phyloP scores from a whole-genome alignment of 2,113 vertebrate species.

The Protobothrops mucrosquamatus region DNA sequence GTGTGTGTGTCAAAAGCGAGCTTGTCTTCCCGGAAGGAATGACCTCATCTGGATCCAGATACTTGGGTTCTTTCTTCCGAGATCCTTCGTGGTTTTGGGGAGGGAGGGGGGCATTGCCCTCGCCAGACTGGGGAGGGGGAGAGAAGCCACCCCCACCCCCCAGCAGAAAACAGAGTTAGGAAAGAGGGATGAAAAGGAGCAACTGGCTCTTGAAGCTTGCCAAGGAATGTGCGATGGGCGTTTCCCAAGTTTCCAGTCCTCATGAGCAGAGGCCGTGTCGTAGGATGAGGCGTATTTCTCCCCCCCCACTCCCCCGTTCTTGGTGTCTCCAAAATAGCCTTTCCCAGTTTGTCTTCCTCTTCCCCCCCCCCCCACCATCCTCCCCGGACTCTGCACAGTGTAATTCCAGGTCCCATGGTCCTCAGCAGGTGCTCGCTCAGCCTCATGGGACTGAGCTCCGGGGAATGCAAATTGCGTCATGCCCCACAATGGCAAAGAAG shows the following conservation, averaged over 20 bases:
- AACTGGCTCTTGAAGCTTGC: no score
- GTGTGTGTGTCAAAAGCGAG: not conserved
- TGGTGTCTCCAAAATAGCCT: not conserved
- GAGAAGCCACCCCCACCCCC: not conserved
- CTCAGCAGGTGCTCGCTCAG: not conserved
- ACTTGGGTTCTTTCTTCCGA: not conserved
- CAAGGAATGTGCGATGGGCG: not conserved
- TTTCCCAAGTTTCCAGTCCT: not conserved
- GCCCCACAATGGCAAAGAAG: not conserved
- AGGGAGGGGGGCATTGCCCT: no score
- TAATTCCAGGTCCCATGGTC: not conserved
- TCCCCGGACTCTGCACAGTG: not conserved
- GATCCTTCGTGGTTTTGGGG: not conserved
- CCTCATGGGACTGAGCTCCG: not conserved
- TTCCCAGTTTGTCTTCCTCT: not conserved
- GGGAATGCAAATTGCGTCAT: not conserved
- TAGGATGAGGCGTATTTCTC: no score
- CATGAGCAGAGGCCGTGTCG: no score
- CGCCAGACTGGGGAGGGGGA: no score
- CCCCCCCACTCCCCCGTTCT: no score
- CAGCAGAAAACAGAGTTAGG: not conserved
- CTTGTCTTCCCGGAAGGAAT: not conserved
- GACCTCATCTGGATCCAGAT: not conserved
- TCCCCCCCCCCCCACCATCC: accelerated
- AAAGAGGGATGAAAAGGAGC: not conserved